Evolutionary conservation across 2,888 invertebrate genomes (phyloP).

Genomic region (Stenoptilia bipunctidactyla): DNA sequence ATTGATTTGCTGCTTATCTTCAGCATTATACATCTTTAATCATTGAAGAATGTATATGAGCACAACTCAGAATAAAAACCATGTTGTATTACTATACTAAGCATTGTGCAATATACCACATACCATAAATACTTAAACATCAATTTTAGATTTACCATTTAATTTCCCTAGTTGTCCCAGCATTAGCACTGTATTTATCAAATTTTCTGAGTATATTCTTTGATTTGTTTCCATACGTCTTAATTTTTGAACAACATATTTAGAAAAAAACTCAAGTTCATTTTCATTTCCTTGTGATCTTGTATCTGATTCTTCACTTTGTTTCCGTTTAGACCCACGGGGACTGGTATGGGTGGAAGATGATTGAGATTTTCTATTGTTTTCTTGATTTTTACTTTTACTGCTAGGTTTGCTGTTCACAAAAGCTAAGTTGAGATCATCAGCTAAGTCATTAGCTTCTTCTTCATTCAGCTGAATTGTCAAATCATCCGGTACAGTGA

Average conservation of each 20-base stretch:
- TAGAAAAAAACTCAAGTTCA: slow-evolving; percentile 60
- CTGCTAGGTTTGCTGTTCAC: slow-evolving; percentile 26
- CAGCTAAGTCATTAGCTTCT: slow-evolving; percentile 50
- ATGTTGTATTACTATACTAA: too few species aligned
- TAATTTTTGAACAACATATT: slow-evolving; percentile 60
- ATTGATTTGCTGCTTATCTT: too few species aligned
- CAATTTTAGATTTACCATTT: slow-evolving; percentile 54
- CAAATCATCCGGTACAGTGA: slow-evolving; percentile 61
- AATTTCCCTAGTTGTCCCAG: slow-evolving; percentile 53
- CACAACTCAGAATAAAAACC: too few species aligned
- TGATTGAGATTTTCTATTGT: slow-evolving; percentile 30
- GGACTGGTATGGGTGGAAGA: slow-evolving; percentile 28
- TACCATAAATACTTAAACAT: not conserved
- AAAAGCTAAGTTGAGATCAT: slow-evolving; percentile 45
- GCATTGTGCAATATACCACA: too few species aligned
- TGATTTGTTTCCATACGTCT: slow-evolving; percentile 63
- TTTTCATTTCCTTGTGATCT: slow-evolving; percentile 38
- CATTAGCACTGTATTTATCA: slow-evolving; percentile 64
- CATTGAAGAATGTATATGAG: too few species aligned
- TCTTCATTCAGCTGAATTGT: slow-evolving; percentile 64
- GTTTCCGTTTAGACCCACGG: slow-evolving; percentile 33
- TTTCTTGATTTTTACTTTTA: slow-evolving; percentile 11
- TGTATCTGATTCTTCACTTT: slow-evolving; percentile 28
- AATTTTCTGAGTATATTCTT: slow-evolving; percentile 60
- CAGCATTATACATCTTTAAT: too few species aligned